Base-by-base conservation (phyloP, 2,113 vertebrate genomes). In the Vulpes vulpes region DNA sequence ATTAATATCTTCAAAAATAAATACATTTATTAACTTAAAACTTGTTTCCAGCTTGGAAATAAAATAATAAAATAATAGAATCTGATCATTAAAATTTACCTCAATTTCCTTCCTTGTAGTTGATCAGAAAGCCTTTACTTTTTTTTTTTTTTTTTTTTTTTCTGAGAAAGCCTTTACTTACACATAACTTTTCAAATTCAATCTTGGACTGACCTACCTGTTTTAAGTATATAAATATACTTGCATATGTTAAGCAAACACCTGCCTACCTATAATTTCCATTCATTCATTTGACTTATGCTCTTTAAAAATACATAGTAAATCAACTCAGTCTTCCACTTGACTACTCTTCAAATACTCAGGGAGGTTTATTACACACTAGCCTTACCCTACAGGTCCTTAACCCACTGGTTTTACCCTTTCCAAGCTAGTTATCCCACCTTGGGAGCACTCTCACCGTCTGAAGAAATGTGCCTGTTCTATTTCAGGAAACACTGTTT, bases 1-100 rank as follows among this genome's bases (percentile, higher is more conserved):
- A 55, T 80, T 60, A 93, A 59, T 71, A 35, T 76, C 51, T 83
- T 97, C 22, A 78, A 91, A 96, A 69, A 53, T 59, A 84, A 96
- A 93, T 80, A 60, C 5, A 49, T 17, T 60, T 59, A 81, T 93
- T 59, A 84, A 10, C 51, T 69, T 83, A 62, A 78, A 92, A 53
- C 15, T 60, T 87, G 30, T 87, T 95, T 74, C 49, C 17, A 83
- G 12, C 17, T 38, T 91, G 59, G 67, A 81, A 38, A 80, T 74
- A 69, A 95, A 80, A 81, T 90, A 53, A 74, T 62, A 86, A 83
- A 89, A 73, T 79, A 81, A 79, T 96, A 92, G 19, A 62, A 73
- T 65, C 49, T 67, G 57, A 35, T 35, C 22, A 62, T 91, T 79
- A 87, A 84, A 90, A n/a, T 65, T 76, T 57, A 43, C 23, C 8